Evolutionary conservation across 2,888 invertebrate species (phyloP).

Genomic region (Euspilapteryx auroguttella): DNA sequence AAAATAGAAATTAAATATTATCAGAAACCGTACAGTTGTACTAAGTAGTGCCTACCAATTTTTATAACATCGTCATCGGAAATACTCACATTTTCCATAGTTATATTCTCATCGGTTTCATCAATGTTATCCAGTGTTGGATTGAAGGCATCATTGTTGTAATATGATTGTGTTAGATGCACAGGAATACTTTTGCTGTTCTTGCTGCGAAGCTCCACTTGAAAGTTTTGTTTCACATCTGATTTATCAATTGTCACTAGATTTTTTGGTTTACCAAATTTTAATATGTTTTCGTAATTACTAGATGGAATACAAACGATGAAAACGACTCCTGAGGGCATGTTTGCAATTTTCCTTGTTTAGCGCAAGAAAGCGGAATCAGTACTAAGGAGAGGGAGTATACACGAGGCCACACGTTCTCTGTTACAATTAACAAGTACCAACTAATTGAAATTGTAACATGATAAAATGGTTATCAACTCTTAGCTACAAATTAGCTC

Average conservation of each 20-base stretch:
- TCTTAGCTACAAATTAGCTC: no score
- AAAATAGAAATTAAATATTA: no score
- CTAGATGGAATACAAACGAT: slow-evolving; percentile 70
- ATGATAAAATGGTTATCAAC: no score
- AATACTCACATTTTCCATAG: slow-evolving; percentile 67
- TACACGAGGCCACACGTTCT: no score
- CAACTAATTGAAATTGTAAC: no score
- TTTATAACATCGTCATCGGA: neutral
- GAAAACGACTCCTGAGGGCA: slow-evolving; percentile 68
- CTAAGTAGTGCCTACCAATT: no score
- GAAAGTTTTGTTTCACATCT: slow-evolving; percentile 19
- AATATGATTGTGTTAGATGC: slow-evolving; percentile 36
- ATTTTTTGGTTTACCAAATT: slow-evolving; percentile 47
- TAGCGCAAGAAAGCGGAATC: neutral
- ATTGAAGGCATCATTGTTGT: slow-evolving; percentile 30
- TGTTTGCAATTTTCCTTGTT: slow-evolving; percentile 16
- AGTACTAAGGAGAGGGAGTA: slow-evolving; percentile 1
- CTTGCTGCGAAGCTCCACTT: slow-evolving; percentile 37
- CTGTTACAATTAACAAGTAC: no score
- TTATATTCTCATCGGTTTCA: slow-evolving; percentile 57
- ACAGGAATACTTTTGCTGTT: slow-evolving; percentile 38
- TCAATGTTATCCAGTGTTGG: slow-evolving; percentile 32
- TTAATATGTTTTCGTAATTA: slow-evolving; percentile 65
- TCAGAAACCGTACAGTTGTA: no score
- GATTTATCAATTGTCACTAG: slow-evolving; percentile 19